Conservation (phyloP, 2,113 vertebrate genomes). For the Chaetodon trifascialis region DNA sequence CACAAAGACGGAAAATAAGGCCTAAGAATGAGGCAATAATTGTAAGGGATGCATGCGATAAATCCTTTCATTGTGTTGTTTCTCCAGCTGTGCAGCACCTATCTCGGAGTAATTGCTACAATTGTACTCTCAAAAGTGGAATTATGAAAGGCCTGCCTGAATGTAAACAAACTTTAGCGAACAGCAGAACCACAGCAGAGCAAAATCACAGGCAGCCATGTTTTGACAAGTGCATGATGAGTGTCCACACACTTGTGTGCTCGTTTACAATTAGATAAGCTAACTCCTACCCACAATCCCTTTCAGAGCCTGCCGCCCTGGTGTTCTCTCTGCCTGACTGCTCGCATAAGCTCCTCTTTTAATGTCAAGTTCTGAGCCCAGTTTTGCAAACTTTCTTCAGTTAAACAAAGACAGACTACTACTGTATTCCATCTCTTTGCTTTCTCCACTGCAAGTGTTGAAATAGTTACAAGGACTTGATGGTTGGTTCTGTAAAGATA, state of each 20-base stretch:
- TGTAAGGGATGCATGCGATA: slow-evolving; percentile 80
- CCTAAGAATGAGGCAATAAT: slow-evolving; percentile 78
- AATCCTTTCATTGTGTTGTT: slow-evolving; percentile 87
- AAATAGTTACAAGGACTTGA: slow-evolving; percentile 79
- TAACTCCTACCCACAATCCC: slow-evolving; percentile 61
- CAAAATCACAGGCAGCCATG: slow-evolving; percentile 67
- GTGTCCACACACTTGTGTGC: slow-evolving; percentile 67
- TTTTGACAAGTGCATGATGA: slow-evolving; percentile 79
- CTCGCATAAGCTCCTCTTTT: slow-evolving; percentile 68
- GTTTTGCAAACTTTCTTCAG: slow-evolving; percentile 80
- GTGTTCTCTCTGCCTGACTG: slow-evolving; percentile 45
- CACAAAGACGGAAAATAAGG: slow-evolving; percentile 53
- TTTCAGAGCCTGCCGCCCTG: slow-evolving; percentile 51
- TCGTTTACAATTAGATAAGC: slow-evolving; percentile 74
- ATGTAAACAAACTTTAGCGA: slow-evolving; percentile 85
- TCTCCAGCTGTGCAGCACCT: slow-evolving; percentile 84
- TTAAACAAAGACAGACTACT: slow-evolving; percentile 79
- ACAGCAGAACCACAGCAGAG: slow-evolving; percentile 40
- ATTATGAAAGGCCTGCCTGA: slow-evolving; percentile 88
- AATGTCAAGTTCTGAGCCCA: slow-evolving; percentile 72
- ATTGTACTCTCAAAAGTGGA: slow-evolving; percentile 87
- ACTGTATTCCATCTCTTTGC: slow-evolving; percentile 72
- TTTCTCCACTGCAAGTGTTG: slow-evolving; percentile 77
- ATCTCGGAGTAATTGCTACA: slow-evolving; percentile 90
- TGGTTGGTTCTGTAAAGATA: slow-evolving; percentile 72